Evolutionary conservation across 2,888 invertebrate species (phyloP).

Genomic region (Andrena bicolor): DNA sequence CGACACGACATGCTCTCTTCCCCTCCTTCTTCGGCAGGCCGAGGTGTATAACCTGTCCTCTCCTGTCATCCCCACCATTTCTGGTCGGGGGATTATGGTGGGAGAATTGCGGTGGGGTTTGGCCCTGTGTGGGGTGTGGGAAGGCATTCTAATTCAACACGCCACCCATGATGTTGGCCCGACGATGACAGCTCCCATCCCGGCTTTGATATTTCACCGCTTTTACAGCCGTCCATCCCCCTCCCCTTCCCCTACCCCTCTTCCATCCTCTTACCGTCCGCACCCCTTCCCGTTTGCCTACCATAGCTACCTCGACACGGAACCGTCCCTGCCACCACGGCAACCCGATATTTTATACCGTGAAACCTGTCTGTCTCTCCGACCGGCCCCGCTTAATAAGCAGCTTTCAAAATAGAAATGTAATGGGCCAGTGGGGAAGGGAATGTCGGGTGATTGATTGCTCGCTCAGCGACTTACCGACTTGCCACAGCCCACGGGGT

Average conservation of each 20-base stretch:
- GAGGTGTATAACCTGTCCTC: constrained; percentile 82
- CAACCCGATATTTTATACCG: constrained; percentile 85
- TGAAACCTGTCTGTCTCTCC: constrained; percentile 84
- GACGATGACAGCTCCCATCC: constrained; percentile 85
- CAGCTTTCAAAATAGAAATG: constrained; percentile 85
- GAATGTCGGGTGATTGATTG: constrained; percentile 83
- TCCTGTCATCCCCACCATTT: constrained; percentile 78
- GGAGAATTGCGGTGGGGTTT: constrained; percentile 76
- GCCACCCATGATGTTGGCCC: constrained; percentile 85
- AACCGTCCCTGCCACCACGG: constrained; percentile 76
- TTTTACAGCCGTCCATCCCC: constrained; percentile 79
- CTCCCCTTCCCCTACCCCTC: constrained; percentile 41
- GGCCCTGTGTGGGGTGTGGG: constrained; percentile 77
- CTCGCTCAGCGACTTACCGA: constrained; percentile 84
- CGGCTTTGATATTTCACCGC: constrained; percentile 85
- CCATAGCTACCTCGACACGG: constrained; percentile 73
- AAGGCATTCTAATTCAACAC: constrained; percentile 85
- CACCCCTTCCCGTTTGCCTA: constrained; percentile 58
- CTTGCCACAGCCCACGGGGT: constrained; percentile 80
- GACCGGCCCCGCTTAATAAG: constrained; percentile 84
- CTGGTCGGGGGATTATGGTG: constrained; percentile 69
- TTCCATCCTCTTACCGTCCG: constrained; percentile 38
- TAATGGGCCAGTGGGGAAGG: constrained; percentile 80
- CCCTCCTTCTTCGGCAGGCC: constrained; percentile 85
- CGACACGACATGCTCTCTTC: constrained; percentile 67